phyloP scores from a whole-genome alignment of 2,888 invertebrate species.

The Stenolophus ochropezus region DNA sequence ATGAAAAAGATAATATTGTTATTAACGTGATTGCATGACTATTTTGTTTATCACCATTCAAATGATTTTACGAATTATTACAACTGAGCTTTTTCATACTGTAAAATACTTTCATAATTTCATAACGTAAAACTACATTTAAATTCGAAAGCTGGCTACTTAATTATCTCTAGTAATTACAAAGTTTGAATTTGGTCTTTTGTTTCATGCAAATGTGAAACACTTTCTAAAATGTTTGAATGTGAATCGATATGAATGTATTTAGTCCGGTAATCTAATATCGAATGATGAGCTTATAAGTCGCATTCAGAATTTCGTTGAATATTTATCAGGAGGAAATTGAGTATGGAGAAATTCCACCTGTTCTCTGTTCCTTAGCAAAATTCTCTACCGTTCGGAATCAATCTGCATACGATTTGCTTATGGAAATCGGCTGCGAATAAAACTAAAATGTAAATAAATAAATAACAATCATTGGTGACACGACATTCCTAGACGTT shows the following conservation, averaged over 20 bases:
- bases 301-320: not conserved
- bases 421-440: not conserved
- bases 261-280: conserved; percentile 10
- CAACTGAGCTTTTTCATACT: not conserved
- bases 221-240: conserved; percentile 17
- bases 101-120: conserved; percentile 1
- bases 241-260: not conserved
- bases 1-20: too few species aligned
- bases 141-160: conserved; percentile 27
- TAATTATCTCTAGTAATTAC: conserved; percentile 48
- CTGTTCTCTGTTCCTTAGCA: not conserved
- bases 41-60: not conserved
- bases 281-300: conserved; percentile 21
- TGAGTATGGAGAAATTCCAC: not conserved
- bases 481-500: too few species aligned
- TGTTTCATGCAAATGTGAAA: conserved; percentile 18
- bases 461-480: too few species aligned
- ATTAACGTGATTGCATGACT: too few species aligned
- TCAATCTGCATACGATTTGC: not conserved
- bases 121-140: conserved; percentile 26
- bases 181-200: conserved; percentile 25
- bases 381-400: not conserved
- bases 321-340: not conserved
- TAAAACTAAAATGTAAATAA: not conserved
- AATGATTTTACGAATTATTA: not conserved